Evolutionary conservation across 2,113 vertebrate species (phyloP), one percentile per base, ranked within the genome.

Genomic region (Hemiprocne comata): DNA sequence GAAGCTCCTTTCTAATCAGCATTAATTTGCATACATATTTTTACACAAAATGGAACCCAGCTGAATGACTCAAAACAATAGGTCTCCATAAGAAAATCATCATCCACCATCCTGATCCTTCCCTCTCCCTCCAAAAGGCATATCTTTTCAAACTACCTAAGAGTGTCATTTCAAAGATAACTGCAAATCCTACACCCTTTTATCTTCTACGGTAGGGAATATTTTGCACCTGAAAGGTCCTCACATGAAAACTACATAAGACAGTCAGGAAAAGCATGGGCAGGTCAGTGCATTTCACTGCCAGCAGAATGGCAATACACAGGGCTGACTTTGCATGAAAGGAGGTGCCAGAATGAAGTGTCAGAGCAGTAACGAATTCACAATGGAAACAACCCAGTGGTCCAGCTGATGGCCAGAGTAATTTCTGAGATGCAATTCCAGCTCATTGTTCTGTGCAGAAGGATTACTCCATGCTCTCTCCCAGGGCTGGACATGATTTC

Each of bases 1-100:
- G 80, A 82, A 76, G 21, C n/a, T 75, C 40, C 51, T 65, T 77
- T 55, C 70, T 50, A 89, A 67, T 80, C 60, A 81, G 28, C 44
- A 67, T 85, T 89, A 44, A 93, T 95, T 94, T 95, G 66, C 82
- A 66, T 82, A 66, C n/a, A 34, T 67, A 40, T 81, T 93, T 89
- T 82, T 81, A 44, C 42, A 83, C 51, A 73, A 75, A 72, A 72
- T 33, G 17, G 38, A 89, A 65, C 20, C 5, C 15, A 66, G 46
- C 17, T 69, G 66, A 92, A 54, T 51, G 12, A 38, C 40, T 72
- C 40, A 13, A 66, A 91, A 75, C 51, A 75, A 29, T 14, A 55
- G 13, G 46, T 75, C 40, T 81, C 62, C 8, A 1, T 57, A 89
- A 93, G 72, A 50, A 74, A 69, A 82, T 72, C 53, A 26, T 55